These are phyloP conservation scores for Papilio polyxenes DNA, from an alignment of 1,140 invertebrate species.

Conservation along the genomic window DNA sequence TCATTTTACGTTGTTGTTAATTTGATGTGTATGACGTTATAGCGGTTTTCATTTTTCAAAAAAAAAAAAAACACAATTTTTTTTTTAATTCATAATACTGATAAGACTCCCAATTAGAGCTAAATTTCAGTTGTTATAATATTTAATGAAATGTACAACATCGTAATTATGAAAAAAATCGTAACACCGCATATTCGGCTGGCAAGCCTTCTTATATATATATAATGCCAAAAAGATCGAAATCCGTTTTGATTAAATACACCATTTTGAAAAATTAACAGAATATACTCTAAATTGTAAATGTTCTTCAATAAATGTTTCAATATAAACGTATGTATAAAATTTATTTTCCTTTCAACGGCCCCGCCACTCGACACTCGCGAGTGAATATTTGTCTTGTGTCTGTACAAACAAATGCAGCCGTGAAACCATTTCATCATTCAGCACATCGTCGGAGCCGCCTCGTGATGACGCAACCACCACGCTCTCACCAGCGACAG, in stretches of 20 bases:
- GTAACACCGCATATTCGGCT: background rate
- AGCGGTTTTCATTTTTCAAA: no score
- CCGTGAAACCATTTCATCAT: constrained; percentile 73
- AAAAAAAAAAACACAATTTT: no score
- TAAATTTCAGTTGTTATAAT: no score
- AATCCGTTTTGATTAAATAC: no score
- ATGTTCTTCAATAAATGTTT: constrained; percentile 28
- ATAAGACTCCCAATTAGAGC: no score
- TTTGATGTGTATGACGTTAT: no score
- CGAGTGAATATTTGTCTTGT: constrained; percentile 60
- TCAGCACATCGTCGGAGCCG: constrained; percentile 65
- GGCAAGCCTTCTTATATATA: background rate
- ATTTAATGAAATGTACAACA: no score
- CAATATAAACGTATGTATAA: constrained; percentile 46
- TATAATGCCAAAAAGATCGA: background rate
- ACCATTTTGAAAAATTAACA: background rate
- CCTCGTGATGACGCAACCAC: constrained; percentile 65
- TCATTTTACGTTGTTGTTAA: background rate
- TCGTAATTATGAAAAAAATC: background rate
- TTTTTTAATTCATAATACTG: no score
- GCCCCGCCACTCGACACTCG: constrained; percentile 55
- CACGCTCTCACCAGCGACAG: constrained; percentile 42
- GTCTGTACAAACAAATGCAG: constrained; percentile 70
- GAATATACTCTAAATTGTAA: constrained; percentile 39
- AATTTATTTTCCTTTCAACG: constrained; percentile 55